Percentiles rank a stretch among this genome's conserved stretches.
These are phyloP conservation scores for Anas bernieri DNA, from an alignment of 2,797 vertebrate species.

Conservation along the genomic window DNA sequence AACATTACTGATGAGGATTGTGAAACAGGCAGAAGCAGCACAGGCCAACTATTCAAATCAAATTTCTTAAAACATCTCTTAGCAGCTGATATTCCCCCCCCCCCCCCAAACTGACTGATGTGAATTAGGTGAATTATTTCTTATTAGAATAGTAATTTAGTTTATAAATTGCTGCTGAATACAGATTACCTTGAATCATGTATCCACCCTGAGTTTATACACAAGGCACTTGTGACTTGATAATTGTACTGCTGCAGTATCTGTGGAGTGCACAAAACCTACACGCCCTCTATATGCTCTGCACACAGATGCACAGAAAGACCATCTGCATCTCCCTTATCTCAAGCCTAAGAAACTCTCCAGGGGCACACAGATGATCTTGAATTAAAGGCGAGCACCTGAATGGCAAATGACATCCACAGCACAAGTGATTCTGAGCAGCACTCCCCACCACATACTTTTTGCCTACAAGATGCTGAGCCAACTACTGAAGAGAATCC, in stretches of 20 bases:
- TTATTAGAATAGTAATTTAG: neutral
- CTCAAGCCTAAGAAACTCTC: neutral
- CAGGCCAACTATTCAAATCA: neutral
- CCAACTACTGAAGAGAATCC: neutral
- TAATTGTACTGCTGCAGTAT: neutral
- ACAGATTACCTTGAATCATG: neutral
- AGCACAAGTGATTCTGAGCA: neutral
- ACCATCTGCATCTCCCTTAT: neutral
- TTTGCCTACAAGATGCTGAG: neutral
- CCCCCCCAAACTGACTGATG: neutral
- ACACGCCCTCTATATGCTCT: neutral
- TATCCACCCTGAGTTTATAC: neutral
- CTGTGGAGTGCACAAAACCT: neutral
- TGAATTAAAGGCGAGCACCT: neutral
- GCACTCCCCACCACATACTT: neutral
- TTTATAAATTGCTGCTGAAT: neutral
- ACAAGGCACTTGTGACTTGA: neutral
- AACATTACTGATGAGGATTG: neutral
- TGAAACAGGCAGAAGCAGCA: neutral
- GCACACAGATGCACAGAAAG: neutral
- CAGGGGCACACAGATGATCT: neutral
- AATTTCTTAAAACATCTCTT: neutral
- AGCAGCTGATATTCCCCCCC: accelerated
- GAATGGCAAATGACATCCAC: neutral
- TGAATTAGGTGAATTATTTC: neutral